Conservation (phyloP, 2,888 invertebrate species). For the Chouioia cunea region DNA sequence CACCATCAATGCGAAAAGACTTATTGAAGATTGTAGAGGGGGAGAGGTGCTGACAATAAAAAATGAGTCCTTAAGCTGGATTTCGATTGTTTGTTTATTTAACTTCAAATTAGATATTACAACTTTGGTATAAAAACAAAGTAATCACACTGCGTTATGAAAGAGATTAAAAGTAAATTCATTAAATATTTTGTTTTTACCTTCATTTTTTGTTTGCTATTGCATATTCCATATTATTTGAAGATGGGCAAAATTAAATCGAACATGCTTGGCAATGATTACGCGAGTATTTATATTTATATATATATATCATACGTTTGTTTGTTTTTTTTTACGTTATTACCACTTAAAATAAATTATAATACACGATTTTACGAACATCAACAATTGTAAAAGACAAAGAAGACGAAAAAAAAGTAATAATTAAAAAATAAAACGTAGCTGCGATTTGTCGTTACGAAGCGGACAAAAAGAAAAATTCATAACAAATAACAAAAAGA, state of each 20-base stretch:
- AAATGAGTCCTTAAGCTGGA: slow-evolving; percentile 52
- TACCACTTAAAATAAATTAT: slow-evolving; percentile 41
- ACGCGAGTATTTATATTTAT: slow-evolving; percentile 33
- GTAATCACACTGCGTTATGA: slow-evolving; percentile 48
- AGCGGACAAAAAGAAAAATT: slow-evolving; percentile 42
- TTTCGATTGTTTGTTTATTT: slow-evolving; percentile 61
- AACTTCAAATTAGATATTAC: slow-evolving; percentile 69
- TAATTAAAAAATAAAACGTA: slow-evolving; percentile 29
- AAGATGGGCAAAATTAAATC: slow-evolving; percentile 20
- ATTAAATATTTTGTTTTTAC: too few species aligned
- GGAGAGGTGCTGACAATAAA: slow-evolving; percentile 48
- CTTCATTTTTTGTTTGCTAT: slow-evolving; percentile 27
- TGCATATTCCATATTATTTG: slow-evolving; percentile 2
- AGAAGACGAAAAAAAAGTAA: neutral
- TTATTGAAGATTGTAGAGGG: slow-evolving; percentile 36
- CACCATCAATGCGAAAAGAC: slow-evolving; percentile 30
- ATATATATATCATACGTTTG: too few species aligned
- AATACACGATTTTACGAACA: slow-evolving; percentile 42
- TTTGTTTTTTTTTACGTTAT: slow-evolving; percentile 16
- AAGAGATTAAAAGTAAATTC: slow-evolving; percentile 41
- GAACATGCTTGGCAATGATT: slow-evolving; percentile 42
- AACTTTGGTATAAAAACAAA: slow-evolving; percentile 70
- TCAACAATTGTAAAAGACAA: slow-evolving; percentile 39
- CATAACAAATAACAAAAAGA: slow-evolving; percentile 46
- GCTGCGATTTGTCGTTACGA: slow-evolving; percentile 13